Evolutionary conservation across 2,888 invertebrate species (phyloP).

Genomic region (Morpho deidamia): DNA sequence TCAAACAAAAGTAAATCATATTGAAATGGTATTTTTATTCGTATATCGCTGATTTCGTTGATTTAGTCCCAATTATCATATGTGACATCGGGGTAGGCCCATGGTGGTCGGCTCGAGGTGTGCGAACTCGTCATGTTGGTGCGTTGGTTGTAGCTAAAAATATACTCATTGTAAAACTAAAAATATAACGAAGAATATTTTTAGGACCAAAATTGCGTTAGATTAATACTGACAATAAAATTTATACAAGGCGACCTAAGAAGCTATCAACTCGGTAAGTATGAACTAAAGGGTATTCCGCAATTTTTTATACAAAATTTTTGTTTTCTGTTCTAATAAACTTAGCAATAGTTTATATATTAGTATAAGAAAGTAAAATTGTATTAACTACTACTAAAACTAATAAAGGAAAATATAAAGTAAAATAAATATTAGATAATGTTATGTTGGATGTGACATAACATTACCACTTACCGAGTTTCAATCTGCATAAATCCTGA

Average conservation of each 20-base stretch:
- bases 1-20: not conserved
- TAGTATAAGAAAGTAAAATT: too few species aligned
- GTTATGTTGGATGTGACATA: too few species aligned
- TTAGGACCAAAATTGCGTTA: too few species aligned
- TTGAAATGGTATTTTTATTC: not conserved
- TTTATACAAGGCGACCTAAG: too few species aligned
- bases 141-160: constrained; percentile 55
- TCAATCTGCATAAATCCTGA: constrained; percentile 52
- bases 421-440: not conserved
- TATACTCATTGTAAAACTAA: not conserved
- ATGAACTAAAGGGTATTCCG: too few species aligned
- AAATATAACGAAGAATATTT: not conserved
- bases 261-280: too few species aligned
- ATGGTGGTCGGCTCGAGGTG: constrained; percentile 63
- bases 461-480: constrained; percentile 43
- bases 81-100: constrained; percentile 59
- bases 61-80: constrained; percentile 57
- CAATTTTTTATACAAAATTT: too few species aligned
- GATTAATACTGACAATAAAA: too few species aligned
- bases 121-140: constrained; percentile 60
- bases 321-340: too few species aligned
- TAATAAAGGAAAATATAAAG: not conserved
- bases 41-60: not conserved
- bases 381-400: too few species aligned
- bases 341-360: too few species aligned